Percentiles rank a stretch among this genome's conserved stretches.
These are phyloP conservation scores for Coregonus sp. DNA, from an alignment of 2,797 vertebrate genomes.

Conservation along the genomic window DNA sequence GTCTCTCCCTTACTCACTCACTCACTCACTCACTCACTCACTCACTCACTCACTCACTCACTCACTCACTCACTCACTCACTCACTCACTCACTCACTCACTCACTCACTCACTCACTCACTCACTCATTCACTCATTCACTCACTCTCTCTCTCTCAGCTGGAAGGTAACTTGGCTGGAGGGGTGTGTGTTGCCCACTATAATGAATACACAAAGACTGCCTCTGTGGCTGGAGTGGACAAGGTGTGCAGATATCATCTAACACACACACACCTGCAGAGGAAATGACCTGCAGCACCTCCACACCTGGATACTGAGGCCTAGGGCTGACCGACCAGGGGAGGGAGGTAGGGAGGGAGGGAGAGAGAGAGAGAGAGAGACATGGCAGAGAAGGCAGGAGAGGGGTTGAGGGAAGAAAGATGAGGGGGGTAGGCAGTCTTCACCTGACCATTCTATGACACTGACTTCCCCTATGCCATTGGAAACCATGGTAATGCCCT, in stretches of 20 bases:
- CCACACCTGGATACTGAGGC: conserved; percentile 83
- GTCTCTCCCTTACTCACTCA: no score
- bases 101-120: no score
- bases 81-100: no score
- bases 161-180: conserved; percentile 71
- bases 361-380: conserved; percentile 21
- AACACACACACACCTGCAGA: conserved; percentile 82
- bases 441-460: background rate
- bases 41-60: no score
- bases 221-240: conserved; percentile 84
- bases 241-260: conserved; percentile 96
- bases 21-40: no score
- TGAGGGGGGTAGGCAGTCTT: background rate
- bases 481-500: conserved; percentile 32
- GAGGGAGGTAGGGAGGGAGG: background rate
- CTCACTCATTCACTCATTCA: no score
- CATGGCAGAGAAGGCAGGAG: no score
- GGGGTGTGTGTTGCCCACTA: conserved; percentile 81
- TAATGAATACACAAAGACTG: conserved; percentile 95
- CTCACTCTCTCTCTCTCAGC: no score
- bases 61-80: no score
- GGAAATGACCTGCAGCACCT: conserved; percentile 91
- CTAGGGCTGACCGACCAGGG: conserved; percentile 62
- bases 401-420: conserved; percentile 23
- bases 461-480: background rate